Base-by-base conservation (phyloP, 2,888 invertebrate genomes). In the Eupithecia abbreviata region DNA sequence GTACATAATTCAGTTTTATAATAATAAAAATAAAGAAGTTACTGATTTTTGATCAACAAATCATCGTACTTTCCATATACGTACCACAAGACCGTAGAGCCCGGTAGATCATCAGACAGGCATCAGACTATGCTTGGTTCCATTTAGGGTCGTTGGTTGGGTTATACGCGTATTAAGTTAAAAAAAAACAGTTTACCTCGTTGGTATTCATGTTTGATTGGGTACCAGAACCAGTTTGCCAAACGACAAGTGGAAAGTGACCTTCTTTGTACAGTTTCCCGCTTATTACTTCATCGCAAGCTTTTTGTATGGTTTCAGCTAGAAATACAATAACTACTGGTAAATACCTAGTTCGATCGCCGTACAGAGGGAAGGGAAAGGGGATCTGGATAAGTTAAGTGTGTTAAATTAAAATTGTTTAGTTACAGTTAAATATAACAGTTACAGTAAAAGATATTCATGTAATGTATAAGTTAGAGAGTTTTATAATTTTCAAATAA, bases 151-250 rank as follows among this genome's bases (percentile, higher is more conserved):
- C 30, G 30, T 30, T 0, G 30, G 30, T 30, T 30, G 30, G 30
- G 30, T 30, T 18, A 18, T 12, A 30, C 30, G 10, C 58, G 10
- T 10, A 51, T 15, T 51, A n/a, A 18, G 18, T 62, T 30, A 30
- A 12, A 62, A 62, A 62, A 62, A 62, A 62, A 30, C 1, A 3
- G 10, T 62, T 62, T 4, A 97, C 97, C 96, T 99, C 99, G 91
- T 99, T 99, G 4, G 99, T 98, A 92, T 99, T 99, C 99, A 99
- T 99, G 95, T 99, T 99, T 76, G 98, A 97, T 95, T 99, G 99
- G 0, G 99, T 99, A 43, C 99, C 99, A 49, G 99, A 99, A 5
- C 99, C 99, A 0, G 99, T 99, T 96, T 99, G 99, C 99, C 99
- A 99, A 89, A 99, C 98, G 80, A 99, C 99, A 71, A 99, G 95